Evolutionary conservation across 1,140 invertebrate species (phyloP), one percentile per base, ranked within the genome.

Genomic region (Atta texana): DNA sequence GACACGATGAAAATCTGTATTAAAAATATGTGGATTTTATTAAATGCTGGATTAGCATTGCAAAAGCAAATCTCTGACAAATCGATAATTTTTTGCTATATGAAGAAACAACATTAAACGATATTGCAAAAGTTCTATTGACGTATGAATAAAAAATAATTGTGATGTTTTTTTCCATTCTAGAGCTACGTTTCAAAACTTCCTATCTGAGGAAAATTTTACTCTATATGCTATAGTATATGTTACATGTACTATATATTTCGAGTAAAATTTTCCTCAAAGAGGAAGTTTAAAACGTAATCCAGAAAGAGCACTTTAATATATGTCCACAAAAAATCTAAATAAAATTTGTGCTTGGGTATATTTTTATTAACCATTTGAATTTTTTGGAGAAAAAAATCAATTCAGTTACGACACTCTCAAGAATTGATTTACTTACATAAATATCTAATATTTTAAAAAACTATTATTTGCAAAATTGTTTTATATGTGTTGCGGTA

Each of bases 101-200:
- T n/a, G 16, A 8, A 44, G 3, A 18, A 53, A 3, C 18, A 10
- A 55, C 14, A 21, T 2, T 31, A 31, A 31, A 31, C 21, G 21
- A 59, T 69, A 68, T 80, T 68, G 3, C 7, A 8, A 4, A 31
- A 24, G 68, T 44, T 24, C 3, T 14, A 5, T 1, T 12, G 16
- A 55, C n/a, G n/a, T 44, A 71, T 28, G 18, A 71, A 57, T 71
- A 4, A 18, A n/a, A 44, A n/a, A 55, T 24, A 71, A 81, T 81
- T 39, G 49, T 31, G 14, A 18, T 55, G 5, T 44, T 39, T 39
- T 44, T 39, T 53, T 49, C 1, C 16, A 12, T 55, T 53, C 39
- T 8, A 3, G 3, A 3, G 4, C 31, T 31, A 31, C 31, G 31
- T 31, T 31, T 4, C 31, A 31, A 31, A 31, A 31, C 31, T 31